Conservation (phyloP, 64 coral and sea anemone species). For the Porites lutea region DNA sequence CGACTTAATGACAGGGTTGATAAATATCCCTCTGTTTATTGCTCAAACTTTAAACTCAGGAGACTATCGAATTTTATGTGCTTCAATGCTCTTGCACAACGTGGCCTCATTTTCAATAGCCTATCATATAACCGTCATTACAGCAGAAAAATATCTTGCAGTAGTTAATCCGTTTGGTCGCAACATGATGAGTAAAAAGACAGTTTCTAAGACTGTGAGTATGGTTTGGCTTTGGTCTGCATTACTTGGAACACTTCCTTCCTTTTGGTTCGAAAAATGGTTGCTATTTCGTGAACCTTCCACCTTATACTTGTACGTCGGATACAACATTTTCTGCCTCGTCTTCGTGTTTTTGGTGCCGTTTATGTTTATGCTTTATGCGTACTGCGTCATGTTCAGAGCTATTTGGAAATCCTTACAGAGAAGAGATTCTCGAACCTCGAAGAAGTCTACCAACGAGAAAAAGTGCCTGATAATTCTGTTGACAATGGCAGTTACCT, state of each 20-base stretch:
- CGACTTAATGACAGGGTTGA: constrained; percentile 33
- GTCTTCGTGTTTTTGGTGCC: constrained; percentile 10
- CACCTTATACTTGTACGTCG: not conserved
- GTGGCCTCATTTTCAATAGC: constrained; percentile 26
- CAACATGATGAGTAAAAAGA: constrained; percentile 27
- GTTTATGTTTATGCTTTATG: constrained; percentile 36
- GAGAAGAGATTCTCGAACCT: not conserved
- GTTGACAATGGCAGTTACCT: constrained; percentile 17
- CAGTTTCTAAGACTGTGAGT: not conserved
- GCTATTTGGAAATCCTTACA: not conserved
- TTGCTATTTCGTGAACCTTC: not conserved
- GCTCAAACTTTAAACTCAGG: not conserved
- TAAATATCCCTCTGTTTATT: constrained; percentile 29
- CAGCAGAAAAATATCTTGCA: constrained; percentile 13
- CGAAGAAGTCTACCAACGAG: constrained; percentile 8
- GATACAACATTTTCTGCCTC: constrained; percentile 21
- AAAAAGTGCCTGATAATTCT: constrained; percentile 40
- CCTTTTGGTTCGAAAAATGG: not conserved
- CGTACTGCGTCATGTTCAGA: constrained; percentile 29
- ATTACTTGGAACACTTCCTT: not conserved
- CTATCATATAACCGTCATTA: constrained; percentile 41
- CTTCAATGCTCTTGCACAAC: constrained; percentile 8
- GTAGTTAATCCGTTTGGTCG: constrained; percentile 37
- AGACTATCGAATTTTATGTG: not conserved
- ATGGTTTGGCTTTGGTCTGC: constrained; percentile 14